A percentile compares a stretch with the other conserved stretches of the same genome.
Conservation (phyloP, 2,888 invertebrate genomes). For the Latrodectus hesperus region DNA sequence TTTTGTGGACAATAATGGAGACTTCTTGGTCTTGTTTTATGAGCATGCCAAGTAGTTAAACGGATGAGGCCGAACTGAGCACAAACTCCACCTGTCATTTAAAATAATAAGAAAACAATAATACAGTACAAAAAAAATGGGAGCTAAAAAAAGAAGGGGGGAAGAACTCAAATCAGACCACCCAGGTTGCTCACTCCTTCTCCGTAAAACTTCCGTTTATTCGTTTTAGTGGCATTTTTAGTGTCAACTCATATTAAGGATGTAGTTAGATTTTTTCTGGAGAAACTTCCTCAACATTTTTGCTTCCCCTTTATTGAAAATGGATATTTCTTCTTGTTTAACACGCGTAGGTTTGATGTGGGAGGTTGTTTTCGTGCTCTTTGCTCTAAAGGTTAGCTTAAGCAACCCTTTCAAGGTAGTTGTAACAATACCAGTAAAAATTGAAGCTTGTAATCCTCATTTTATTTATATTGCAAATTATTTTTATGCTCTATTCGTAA, state of each 20-base stretch:
- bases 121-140: slow-evolving; percentile 16
- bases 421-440: too few relatives aligned
- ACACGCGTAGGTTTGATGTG: slow-evolving; percentile 39
- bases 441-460: too few relatives aligned
- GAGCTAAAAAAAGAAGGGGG: slow-evolving; percentile 9
- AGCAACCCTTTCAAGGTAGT: too few relatives aligned
- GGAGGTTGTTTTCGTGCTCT: slow-evolving; percentile 10
- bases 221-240: slow-evolving; percentile 56
- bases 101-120: slow-evolving; percentile 35
- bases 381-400: too few relatives aligned
- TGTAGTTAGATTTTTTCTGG: slow-evolving; percentile 27
- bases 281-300: background rate
- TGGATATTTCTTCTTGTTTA: slow-evolving; percentile 16
- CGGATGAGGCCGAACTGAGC: slow-evolving; percentile 22
- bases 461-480: too few relatives aligned
- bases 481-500: too few relatives aligned
- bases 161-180: slow-evolving; percentile 46
- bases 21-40: background rate
- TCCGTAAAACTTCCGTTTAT: slow-evolving; percentile 58
- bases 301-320: slow-evolving; percentile 9
- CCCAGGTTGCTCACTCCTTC: slow-evolving; percentile 42
- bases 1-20: slow-evolving; percentile 11
- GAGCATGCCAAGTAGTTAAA: slow-evolving; percentile 22
- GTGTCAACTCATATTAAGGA: slow-evolving; percentile 65
- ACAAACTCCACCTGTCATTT: slow-evolving; percentile 47